Evolutionary conservation across 1,140 invertebrate genomes (phyloP).

Genomic region (Drepana arcuata): DNA sequence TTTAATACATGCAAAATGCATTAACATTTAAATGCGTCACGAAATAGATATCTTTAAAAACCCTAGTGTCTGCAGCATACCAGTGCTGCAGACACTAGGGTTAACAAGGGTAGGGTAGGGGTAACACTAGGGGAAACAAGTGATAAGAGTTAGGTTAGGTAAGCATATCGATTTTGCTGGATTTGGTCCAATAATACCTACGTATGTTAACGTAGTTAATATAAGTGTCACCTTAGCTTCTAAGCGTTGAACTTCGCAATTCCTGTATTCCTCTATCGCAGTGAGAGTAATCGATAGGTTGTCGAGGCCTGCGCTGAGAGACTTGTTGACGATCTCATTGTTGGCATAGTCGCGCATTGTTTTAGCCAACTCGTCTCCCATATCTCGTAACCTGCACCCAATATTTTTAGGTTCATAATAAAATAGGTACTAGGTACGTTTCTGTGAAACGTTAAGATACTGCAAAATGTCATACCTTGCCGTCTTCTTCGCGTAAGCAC

Average conservation of each 20-base stretch:
- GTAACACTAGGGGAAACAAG: too few species aligned
- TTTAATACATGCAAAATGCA: too few species aligned
- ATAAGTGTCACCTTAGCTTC: conserved; percentile 73
- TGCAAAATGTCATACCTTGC: conserved; percentile 75
- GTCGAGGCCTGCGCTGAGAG: conserved; percentile 73
- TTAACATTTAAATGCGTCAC: too few species aligned
- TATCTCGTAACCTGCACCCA: conserved; percentile 75
- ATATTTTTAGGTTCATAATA: conserved; percentile 3
- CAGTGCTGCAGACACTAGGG: too few species aligned
- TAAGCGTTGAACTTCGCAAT: conserved; percentile 78
- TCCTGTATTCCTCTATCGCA: conserved; percentile 80
- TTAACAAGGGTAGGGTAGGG: too few species aligned
- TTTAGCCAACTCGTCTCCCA: conserved; percentile 79
- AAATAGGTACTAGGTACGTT: not conserved
- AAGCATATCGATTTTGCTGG: too few species aligned
- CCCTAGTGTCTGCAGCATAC: too few species aligned
- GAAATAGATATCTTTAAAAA: too few species aligned
- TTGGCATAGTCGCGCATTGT: conserved; percentile 77
- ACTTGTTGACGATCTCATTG: conserved; percentile 80
- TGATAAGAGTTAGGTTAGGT: too few species aligned
- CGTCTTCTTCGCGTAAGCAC: conserved; percentile 78
- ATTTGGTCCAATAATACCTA: too few species aligned
- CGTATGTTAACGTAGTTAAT: too few species aligned
- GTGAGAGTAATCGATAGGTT: conserved; percentile 77
- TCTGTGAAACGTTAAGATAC: not conserved